Conservation (phyloP, 2,797 vertebrate species). For the Manis pentadactyla region DNA sequence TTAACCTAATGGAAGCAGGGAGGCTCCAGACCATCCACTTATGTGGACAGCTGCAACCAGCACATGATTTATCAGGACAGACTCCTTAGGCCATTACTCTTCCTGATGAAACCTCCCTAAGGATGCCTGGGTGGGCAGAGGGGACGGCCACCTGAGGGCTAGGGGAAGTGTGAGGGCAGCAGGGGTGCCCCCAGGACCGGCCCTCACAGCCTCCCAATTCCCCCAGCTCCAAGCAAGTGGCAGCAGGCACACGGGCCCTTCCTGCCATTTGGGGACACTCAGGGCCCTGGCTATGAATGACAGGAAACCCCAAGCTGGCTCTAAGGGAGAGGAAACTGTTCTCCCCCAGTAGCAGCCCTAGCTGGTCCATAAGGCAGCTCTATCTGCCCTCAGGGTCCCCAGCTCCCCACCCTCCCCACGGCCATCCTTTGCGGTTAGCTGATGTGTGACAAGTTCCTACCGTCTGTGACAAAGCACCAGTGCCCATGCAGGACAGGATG, state of each 20-base stretch:
- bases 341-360: not conserved
- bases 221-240: not conserved
- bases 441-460: not conserved
- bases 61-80: constrained; percentile 63
- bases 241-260: not conserved
- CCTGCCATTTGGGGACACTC: accelerated
- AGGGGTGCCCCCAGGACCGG: not conserved
- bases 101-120: constrained; percentile 19
- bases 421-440: not conserved
- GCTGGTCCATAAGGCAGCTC: accelerated
- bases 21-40: constrained; percentile 34
- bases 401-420: accelerated
- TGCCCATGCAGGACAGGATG: too few species aligned
- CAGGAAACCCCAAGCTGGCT: too few species aligned
- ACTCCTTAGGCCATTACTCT: constrained; percentile 74
- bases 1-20: constrained; percentile 67
- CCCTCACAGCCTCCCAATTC: too few species aligned
- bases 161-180: not conserved
- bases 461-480: not conserved
- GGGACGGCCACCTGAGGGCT: constrained; percentile 29
- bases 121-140: not conserved
- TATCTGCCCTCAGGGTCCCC: accelerated
- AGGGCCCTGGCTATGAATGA: not conserved
- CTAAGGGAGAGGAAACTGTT: not conserved
- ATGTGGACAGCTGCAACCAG: not conserved